Evolutionary conservation across 2,797 vertebrate species (phyloP), one percentile per base, ranked within the genome.

Genomic region (Yasuhikotakia modesta): DNA sequence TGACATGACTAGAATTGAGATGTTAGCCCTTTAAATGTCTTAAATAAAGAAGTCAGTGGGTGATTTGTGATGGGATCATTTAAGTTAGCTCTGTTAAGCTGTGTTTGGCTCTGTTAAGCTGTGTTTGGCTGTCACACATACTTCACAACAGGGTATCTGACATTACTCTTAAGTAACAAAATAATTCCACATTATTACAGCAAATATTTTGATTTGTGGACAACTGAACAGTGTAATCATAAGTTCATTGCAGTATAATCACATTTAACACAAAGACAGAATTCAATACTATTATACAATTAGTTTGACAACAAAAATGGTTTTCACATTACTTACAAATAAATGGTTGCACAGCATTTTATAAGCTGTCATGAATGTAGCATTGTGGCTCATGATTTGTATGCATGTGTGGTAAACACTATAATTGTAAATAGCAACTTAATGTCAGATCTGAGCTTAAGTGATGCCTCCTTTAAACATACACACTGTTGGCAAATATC

Each of bases 401-500:
- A 43, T 10, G 2, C 52, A 76, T 35, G 13, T 39, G 60, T 32
- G n/a, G 32, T 17, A 60, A 32, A 61, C 16, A 61, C 63, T 35
- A 65, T 22, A 22, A 61, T 22, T 53, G 52, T 43, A 61, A 70
- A 76, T 35, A 77, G 48, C 45, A 69, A 19, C 27, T 6, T 45
- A 60, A 76, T 57, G 35, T 50, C 73, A 46, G 5, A 4, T 76
- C 74, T 32, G 39, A 58, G 39, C 12, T 74, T 32, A 75, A 63
- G 39, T 57, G 50, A 69, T 50, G 39, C 32, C 65, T 77, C 65
- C 14, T 39, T 5, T 63, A 93, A 94, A 92, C 94, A 90, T 90
- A 86, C 77, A 60, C 39, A 27, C 12, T 48, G 39, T 57, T 5
- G 32, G 24, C 16, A 76, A 55, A 53, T 6, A 67, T 5, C n/a